Evolutionary conservation across 2,888 invertebrate species (phyloP), one percentile per base, ranked within the genome.

Genomic region (Acrocyrtus sp.): DNA sequence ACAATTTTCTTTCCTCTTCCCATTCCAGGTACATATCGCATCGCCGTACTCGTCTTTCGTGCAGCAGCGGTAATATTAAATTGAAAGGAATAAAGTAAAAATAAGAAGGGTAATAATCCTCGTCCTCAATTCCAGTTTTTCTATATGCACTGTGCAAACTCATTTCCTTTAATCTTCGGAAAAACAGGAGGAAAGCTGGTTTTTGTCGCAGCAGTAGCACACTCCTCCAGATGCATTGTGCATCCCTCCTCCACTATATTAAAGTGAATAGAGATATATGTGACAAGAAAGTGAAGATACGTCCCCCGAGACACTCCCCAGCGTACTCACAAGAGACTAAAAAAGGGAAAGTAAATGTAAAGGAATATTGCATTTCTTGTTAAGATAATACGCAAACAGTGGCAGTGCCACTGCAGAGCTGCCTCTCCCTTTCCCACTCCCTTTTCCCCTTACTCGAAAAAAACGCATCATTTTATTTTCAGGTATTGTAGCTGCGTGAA

Each of bases 181-280:
- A 29, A 58, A 17, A 17, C 47, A 45, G 47, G 10, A 39, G n/a
- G 39, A 15, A 21, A 34, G 19, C 54, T 34, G n/a, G 5, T 24
- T 41, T 53, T 53, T 43, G 19, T 27, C 53, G 17, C 45, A n/a
- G 34, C 21, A 50, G 39, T 15, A 22, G 34, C 15, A 22, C 22
- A 48, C n/a, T 8, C 24, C 22, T 63, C 21, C n/a, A 24, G 54
- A 63, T n/a, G 6, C 53, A 10, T 54, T 19, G 21, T 56, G 65
- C 65, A 47, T 47, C 22, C 21, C 17, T 22, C 17, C 8, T 19
- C 34, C 5, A 6, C n/a, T 65, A 65, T 56, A 56, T 45, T 65
- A 43, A n/a, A 22, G 22, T 3, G 39, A 57, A 79, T 79, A 72
- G 77, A 79, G 73, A 79, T 75, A 66, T 79, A 79, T 77, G 76